Evolutionary conservation across 2,888 invertebrate species (phyloP), one percentile per base, ranked within the genome.

Genomic region (Malthinus seriepunctatus): DNA sequence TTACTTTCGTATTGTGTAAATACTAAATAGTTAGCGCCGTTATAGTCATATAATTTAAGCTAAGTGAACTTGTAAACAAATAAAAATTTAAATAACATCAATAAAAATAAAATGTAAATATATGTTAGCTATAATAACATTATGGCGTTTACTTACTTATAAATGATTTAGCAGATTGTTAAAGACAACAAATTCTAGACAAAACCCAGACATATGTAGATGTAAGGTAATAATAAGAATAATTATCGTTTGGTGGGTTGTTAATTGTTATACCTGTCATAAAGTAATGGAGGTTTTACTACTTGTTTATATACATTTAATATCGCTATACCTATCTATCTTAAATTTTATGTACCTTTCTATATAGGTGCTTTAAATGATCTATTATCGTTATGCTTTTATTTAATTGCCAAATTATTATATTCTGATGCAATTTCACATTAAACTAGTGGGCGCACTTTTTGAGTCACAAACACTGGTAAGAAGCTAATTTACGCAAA

Each of bases 51-150:
- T 76, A 75, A 68, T 76, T 76, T 76, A 73, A 74, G 70, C 72
- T 71, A 75, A 75, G 76, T 75, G 73, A 74, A 76, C 73, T 73
- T 70, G 75, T 74, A 76, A 76, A 76, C 76, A 75, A 75, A 76
- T 75, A 74, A 77, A 76, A 74, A 70, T 67, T 65, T 68, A 75
- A 75, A 74, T 65, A 52, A 60, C 62, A 49, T 62, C 65, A 67
- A 63, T 63, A 63, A 63, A 65, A 67, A 68, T 63, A 66, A 60
- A 63, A 61, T 53, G 63, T 57, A 67, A 48, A 48, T 53, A 23
- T 23, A 23, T 23, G 23, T 23, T 23, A 23, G 23, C 23, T 23
- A 23, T 23, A 23, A 23, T 23, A 49, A 44, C 54, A 51, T 51
- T 44, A 35, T 33, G 23, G 23, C 23, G 23, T 23, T 23, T 23